A percentile compares a stretch with the other conserved stretches of the same genome.
These are phyloP conservation scores for Denticeps clupeoides DNA, from an alignment of 2,797 vertebrate species.

Conservation along the genomic window DNA sequence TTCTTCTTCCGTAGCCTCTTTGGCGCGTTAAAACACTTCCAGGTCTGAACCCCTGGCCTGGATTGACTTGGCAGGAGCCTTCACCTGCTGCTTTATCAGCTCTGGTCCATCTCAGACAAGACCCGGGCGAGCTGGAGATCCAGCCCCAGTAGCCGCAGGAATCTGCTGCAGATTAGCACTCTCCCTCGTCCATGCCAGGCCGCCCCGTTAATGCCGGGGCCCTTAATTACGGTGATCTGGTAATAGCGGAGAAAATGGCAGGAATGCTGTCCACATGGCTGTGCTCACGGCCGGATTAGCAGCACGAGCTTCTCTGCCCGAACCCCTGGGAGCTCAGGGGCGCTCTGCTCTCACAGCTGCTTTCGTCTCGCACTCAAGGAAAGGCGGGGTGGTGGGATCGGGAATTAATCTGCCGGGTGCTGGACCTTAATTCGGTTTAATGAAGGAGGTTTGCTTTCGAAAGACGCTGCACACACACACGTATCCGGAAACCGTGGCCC, in stretches of 20 bases:
- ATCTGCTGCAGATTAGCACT: conserved; percentile 40
- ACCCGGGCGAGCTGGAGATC: no score
- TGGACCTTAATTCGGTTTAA: conserved; percentile 63
- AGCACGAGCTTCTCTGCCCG: conserved; percentile 53
- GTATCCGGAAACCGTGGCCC: conserved; percentile 41
- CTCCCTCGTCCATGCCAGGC: conserved; percentile 27
- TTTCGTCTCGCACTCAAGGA: conserved; percentile 43
- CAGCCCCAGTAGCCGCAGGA: conserved; percentile 38
- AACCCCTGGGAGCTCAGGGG: conserved; percentile 38
- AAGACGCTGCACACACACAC: conserved; percentile 34
- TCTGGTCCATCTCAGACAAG: no score
- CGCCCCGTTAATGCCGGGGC: conserved; percentile 41
- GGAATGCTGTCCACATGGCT: conserved; percentile 60
- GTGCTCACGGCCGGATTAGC: conserved; percentile 54
- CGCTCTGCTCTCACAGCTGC: conserved; percentile 47
- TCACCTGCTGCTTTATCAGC: no score
- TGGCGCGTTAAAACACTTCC: no score
- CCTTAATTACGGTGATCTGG: conserved; percentile 60
- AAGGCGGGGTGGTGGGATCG: no score
- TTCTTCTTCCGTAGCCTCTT: no score
- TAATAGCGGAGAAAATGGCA: conserved; percentile 56
- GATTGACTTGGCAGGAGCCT: no score
- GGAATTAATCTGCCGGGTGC: conserved; percentile 57
- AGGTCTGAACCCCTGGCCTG: no score
- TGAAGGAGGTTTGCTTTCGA: conserved; percentile 50